A percentile compares a stretch with the other conserved stretches of the same genome.
phyloP scores from a whole-genome alignment of 1,140 invertebrate genomes.

The Drosophila pachea region DNA sequence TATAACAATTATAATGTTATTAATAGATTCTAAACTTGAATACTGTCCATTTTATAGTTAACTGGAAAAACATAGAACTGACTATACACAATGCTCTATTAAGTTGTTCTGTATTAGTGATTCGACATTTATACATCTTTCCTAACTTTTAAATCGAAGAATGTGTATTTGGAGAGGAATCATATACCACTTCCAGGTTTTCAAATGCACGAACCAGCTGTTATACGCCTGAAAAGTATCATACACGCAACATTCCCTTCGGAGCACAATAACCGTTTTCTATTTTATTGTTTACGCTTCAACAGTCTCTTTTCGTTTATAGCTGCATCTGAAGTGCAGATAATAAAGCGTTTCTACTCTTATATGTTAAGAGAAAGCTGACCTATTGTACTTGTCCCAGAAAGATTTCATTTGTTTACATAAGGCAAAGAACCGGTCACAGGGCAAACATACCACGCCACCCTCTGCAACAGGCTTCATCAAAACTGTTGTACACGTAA shows the following conservation, averaged over 20 bases:
- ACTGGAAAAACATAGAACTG: too few relatives aligned
- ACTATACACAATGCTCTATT: too few relatives aligned
- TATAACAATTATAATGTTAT: too few relatives aligned
- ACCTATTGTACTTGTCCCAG: constrained; percentile 15
- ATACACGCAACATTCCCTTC: not conserved
- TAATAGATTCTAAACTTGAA: too few relatives aligned
- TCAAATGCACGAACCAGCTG: not conserved
- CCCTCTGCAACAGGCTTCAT: not conserved
- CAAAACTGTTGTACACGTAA: not conserved
- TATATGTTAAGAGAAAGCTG: constrained; percentile 23
- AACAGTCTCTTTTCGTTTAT: too few relatives aligned
- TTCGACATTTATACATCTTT: too few relatives aligned
- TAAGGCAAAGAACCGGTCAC: constrained; percentile 22
- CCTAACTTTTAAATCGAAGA: too few relatives aligned
- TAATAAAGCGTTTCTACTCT: constrained; percentile 7
- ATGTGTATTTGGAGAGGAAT: too few relatives aligned
- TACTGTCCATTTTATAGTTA: too few relatives aligned
- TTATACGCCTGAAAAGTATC: not conserved
- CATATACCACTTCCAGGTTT: not conserved
- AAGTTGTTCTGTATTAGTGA: too few relatives aligned
- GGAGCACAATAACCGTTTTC: too few relatives aligned
- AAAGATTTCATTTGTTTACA: constrained; percentile 22
- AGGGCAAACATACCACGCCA: not conserved
- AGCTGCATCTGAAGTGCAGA: not conserved
- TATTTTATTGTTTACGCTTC: too few relatives aligned